Evolutionary conservation across 2,113 vertebrate species (phyloP), one percentile per base, ranked within the genome.

Genomic region (Chaetodon trifascialis): DNA sequence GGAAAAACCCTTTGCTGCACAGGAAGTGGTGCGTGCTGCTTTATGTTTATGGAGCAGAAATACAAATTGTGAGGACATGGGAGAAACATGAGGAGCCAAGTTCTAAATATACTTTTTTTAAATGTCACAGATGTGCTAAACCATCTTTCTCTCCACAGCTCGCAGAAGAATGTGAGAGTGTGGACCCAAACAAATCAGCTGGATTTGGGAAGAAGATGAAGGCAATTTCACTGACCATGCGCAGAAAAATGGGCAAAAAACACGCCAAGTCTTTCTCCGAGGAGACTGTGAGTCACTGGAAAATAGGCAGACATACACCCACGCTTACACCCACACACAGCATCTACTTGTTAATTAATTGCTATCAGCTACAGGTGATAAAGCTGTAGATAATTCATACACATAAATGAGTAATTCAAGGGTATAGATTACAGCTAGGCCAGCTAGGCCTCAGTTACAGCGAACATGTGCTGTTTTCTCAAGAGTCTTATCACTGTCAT

Each of bases 151-250:
- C 51, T 73, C 52, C 59, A 23, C 89, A 98, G 96, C 36, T 92
- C 49, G 67, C 79, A 72, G 97, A 97, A 40, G 87, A 97, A 76
- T 89, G 76, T 83, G 96, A 96, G 79, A 88, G 55, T 78, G 91
- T 86, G 85, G 96, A 97, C 11, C 86, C 80, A 21, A 81, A 91
- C 67, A 99, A 97, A 94, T 87, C 92, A n/a, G 95, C 94, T 59
- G 92, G 96, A 77, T 79, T 99, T 82, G 93, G 97, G 19, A 99
- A 97, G 94, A 99, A 97, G 93, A 97, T 99, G 97, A 97, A 97
- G 90, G 96, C 95, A 38, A 99, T 99, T 92, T 98, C 98, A 14
- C 93, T 97, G 88, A 99, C 98, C 63, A 99, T 99, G 98, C 96
- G 95, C 91, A 96, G 95, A 86, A 99, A 94, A 95, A 96, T 96